These are phyloP conservation scores for Zapornia atra DNA, from an alignment of 2,113 vertebrate species.

Conservation along the genomic window DNA sequence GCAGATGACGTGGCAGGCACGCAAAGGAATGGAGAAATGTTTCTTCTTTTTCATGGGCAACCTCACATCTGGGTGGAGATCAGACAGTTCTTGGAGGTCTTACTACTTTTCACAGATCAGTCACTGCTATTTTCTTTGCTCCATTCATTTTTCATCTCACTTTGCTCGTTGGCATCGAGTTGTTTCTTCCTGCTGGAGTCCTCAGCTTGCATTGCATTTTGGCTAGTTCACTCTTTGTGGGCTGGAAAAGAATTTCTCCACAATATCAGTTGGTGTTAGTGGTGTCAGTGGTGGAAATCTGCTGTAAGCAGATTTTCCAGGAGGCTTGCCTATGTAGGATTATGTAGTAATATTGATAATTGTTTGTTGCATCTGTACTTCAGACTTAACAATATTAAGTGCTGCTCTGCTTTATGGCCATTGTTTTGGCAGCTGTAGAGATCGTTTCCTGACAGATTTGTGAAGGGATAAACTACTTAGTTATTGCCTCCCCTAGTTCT, in stretches of 20 bases:
- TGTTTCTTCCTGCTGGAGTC: not conserved
- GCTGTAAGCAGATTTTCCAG: constrained; percentile 8
- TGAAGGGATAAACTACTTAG: not conserved
- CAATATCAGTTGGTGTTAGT: not conserved
- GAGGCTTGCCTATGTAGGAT: not conserved
- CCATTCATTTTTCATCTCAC: not conserved
- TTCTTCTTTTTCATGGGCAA: not conserved
- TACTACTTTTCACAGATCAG: not conserved
- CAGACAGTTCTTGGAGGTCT: not conserved
- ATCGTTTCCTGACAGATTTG: not conserved
- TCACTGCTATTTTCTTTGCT: not conserved
- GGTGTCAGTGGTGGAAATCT: not conserved
- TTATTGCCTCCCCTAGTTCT: not conserved
- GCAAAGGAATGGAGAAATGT: not conserved
- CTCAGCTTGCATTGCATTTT: not conserved
- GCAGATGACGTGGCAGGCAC: not conserved
- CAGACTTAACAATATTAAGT: not conserved
- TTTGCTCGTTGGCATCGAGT: not conserved
- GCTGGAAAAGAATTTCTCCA: not conserved
- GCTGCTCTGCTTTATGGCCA: not conserved
- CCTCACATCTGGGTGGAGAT: not conserved
- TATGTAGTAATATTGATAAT: not conserved
- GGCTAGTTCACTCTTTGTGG: not conserved
- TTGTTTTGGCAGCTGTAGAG: constrained; percentile 23
- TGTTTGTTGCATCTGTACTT: not conserved